A percentile compares a stretch with the other conserved stretches of the same genome.
These are phyloP conservation scores for Megamerina dolium DNA, from an alignment of 2,888 invertebrate genomes.

Conservation along the genomic window DNA sequence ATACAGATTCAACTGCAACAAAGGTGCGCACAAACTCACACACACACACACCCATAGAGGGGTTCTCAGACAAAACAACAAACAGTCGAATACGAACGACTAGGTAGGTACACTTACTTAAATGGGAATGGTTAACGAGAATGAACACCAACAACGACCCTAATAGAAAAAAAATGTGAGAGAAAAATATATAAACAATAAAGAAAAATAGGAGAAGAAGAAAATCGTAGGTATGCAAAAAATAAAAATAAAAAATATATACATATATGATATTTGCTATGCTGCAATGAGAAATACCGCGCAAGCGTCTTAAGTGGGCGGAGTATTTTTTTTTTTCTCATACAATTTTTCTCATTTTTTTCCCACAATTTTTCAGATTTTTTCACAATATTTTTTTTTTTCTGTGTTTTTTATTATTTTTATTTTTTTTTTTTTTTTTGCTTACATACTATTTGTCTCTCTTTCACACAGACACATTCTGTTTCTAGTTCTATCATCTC, in stretches of 20 bases:
- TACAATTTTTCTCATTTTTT: constrained; percentile 9
- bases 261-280: no score
- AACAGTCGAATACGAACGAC: not conserved
- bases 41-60: not conserved
- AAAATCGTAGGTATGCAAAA: no score
- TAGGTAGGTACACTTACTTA: not conserved
- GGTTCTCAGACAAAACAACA: not conserved
- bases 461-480: no score
- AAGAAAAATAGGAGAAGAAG: no score
- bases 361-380: constrained; percentile 7
- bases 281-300: constrained; percentile 19
- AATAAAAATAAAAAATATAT: no score
- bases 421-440: not conserved
- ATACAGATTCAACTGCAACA: not conserved
- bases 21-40: not conserved
- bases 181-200: no score
- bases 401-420: constrained; percentile 3
- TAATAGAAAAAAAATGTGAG: not conserved
- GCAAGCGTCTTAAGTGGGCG: constrained; percentile 45
- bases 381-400: constrained; percentile 9
- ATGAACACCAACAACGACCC: not conserved
- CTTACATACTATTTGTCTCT: no score
- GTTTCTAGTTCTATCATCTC: no score
- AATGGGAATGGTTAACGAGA: not conserved
- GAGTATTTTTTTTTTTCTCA: constrained; percentile 37